A percentile compares a stretch with the other conserved stretches of the same genome.
These are phyloP conservation scores for Eutrigla gurnardus DNA, from an alignment of 2,797 vertebrate species.

Conservation along the genomic window DNA sequence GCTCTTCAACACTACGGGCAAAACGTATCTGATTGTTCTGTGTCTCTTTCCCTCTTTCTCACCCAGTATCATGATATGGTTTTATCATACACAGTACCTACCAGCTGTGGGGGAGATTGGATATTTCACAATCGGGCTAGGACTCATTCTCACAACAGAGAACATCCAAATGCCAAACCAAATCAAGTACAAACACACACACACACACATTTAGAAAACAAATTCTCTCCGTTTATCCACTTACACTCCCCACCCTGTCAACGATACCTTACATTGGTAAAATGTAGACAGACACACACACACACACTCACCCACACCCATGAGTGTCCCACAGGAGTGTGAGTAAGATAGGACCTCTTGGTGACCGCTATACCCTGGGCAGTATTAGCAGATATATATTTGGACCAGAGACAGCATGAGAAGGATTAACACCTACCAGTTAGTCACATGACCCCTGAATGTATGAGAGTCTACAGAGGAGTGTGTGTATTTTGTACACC, in stretches of 20 bases:
- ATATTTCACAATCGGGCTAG: constrained; percentile 40
- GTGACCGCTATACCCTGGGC: constrained; percentile 59
- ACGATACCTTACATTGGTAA: constrained; percentile 13
- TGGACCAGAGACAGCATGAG: constrained; percentile 72
- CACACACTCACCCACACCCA: constrained; percentile 15
- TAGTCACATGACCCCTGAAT: constrained; percentile 66
- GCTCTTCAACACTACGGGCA: neutral
- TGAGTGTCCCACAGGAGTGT: constrained; percentile 11
- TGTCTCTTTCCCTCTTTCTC: constrained; percentile 36
- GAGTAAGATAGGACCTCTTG: constrained; percentile 47
- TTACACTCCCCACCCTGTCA: constrained; percentile 16
- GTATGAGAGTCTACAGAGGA: constrained; percentile 43
- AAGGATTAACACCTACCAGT: constrained; percentile 75
- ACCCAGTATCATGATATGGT: neutral
- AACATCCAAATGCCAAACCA: constrained; percentile 23
- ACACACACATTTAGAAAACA: constrained; percentile 2
- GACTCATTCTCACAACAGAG: constrained; percentile 25
- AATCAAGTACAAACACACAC: neutral
- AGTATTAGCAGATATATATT: constrained; percentile 81
- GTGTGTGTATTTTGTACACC: constrained; percentile 27
- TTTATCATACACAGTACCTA: constrained; percentile 16
- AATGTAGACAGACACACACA: constrained; percentile 14
- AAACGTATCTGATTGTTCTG: neutral
- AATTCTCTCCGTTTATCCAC: constrained; percentile 29
- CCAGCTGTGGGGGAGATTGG: constrained; percentile 30